Evolutionary conservation across 2,797 vertebrate genomes (phyloP), one percentile per base, ranked within the genome.

Genomic region (Orientallactaga sibirica): DNA sequence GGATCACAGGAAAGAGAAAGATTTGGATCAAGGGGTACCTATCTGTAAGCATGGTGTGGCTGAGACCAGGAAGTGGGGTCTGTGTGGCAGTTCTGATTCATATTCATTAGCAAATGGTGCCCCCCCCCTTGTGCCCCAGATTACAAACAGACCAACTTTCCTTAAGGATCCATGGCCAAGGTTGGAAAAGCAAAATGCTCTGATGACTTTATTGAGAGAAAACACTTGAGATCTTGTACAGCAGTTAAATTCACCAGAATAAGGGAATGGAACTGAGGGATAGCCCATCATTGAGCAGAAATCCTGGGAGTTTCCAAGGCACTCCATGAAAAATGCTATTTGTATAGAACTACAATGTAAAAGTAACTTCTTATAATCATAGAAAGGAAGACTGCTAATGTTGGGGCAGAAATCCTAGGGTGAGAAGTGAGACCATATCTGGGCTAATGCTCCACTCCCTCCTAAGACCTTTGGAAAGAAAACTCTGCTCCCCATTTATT

Each of bases 341-440:
- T 93, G 92, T 88, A 92, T 94, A 94, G 94, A 95, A 92, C 70
- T 92, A 27, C 79, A 94, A 93, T 58, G 95, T 96, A 95, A 97
- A 97, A 96, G 96, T 96, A 97, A 96, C 90, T 64, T 90, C 64
- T 75, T 41, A 88, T 92, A 91, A 71, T 41, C 91, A 70, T 78
- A 55, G 87, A 94, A 87, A 78, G 37, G 58, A 88, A 61, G 62
- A 68, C 29, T 90, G 78, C 41, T 94, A 95, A 91, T 82, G 37
- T 70, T 94, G 68, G 79, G 91, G 66, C 76, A 89, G 96, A 68
- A 92, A 94, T 77, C 6, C 22, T 76, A 71, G 77, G 48, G 33
- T 76, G 71, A 94, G 19, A 33, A 25, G 43, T 43, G 3, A n/a
- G 52, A 84, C 61, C 81, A 95, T 85, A 95, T 93, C 91, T 86